phyloP scores from a whole-genome alignment of 2,113 vertebrate species.

The Gambusia holbrooki region DNA sequence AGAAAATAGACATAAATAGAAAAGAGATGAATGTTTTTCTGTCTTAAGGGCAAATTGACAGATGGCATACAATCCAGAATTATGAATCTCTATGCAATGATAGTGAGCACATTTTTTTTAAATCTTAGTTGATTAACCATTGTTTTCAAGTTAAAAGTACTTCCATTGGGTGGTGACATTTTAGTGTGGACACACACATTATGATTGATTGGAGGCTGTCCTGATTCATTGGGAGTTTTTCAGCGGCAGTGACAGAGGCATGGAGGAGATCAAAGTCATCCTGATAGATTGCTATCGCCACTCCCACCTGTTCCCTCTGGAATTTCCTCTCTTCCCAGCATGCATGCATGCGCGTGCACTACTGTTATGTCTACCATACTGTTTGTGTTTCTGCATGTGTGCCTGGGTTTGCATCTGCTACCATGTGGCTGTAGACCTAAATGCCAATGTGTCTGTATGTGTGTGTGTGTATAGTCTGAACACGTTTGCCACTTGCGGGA shows the following conservation, averaged over 20 bases:
- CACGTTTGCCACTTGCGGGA: conserved; percentile 80
- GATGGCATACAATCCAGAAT: background rate
- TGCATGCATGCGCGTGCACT: conserved; percentile 66
- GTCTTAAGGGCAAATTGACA: conserved; percentile 15
- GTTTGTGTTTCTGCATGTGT: conserved; percentile 77
- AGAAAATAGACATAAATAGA: background rate
- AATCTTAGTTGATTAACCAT: background rate
- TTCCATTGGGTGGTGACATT: conserved; percentile 22
- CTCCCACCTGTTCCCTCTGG: conserved; percentile 80
- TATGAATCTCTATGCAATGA: conserved; percentile 1
- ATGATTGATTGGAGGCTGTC: conserved; percentile 41
- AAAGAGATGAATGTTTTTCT: conserved; percentile 10
- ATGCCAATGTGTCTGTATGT: conserved; percentile 52
- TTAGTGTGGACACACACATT: conserved; percentile 33
- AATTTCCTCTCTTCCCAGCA: conserved; percentile 71
- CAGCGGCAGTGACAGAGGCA: conserved; percentile 60
- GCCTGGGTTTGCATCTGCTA: conserved; percentile 73
- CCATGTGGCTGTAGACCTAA: conserved; percentile 56
- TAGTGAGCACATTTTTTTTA: background rate
- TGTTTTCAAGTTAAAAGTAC: background rate
- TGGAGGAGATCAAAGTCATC: conserved; percentile 70
- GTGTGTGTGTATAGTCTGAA: conserved; percentile 64
- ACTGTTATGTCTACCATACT: conserved; percentile 76
- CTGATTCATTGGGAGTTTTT: conserved; percentile 54
- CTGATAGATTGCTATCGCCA: conserved; percentile 74